phyloP scores from a whole-genome alignment of 1,140 invertebrate genomes.

The Drosophila rhopaloa region DNA sequence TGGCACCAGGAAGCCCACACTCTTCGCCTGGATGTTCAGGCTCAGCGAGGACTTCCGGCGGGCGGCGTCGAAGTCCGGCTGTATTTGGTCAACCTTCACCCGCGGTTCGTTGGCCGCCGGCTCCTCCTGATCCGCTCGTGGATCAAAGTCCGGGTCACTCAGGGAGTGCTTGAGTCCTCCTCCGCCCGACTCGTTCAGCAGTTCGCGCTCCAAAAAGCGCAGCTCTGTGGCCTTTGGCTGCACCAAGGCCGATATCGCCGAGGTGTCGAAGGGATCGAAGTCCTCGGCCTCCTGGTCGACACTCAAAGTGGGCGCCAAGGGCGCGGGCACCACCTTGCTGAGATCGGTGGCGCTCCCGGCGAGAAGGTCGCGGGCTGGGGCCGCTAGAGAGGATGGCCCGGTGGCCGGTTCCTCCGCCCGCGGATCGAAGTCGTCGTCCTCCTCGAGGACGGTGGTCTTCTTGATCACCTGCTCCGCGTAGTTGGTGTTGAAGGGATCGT shows the following conservation, averaged over 20 bases:
- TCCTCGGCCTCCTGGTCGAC: conserved; percentile 86
- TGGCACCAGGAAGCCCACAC: conserved; percentile 89
- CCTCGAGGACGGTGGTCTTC: conserved; percentile 88
- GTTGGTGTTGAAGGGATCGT: conserved; percentile 94
- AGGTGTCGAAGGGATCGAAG: conserved; percentile 94
- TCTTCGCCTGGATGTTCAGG: conserved; percentile 86
- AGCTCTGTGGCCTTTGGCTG: conserved; percentile 91
- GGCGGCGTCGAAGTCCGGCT: conserved; percentile 63
- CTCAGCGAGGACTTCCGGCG: conserved; percentile 78
- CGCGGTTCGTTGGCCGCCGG: neutral
- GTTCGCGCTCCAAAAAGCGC: conserved; percentile 91
- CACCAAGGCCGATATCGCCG: conserved; percentile 88
- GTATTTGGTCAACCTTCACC: neutral
- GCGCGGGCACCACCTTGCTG: conserved; percentile 88
- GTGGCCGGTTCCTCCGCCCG: conserved; percentile 86
- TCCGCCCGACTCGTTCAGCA: conserved; percentile 85
- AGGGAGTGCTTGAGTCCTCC: conserved; percentile 85
- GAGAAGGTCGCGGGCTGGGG: conserved; percentile 86
- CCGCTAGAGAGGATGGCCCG: conserved; percentile 26
- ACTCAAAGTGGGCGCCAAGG: conserved; percentile 87
- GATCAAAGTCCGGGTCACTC: conserved; percentile 91
- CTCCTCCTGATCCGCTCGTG: conserved; percentile 85
- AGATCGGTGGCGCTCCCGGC: conserved; percentile 91
- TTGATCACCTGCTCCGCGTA: conserved; percentile 92
- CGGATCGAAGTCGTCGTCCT: conserved; percentile 89